Base-by-base conservation (phyloP, 2,888 invertebrate genomes). In the Melanophora roralis region DNA sequence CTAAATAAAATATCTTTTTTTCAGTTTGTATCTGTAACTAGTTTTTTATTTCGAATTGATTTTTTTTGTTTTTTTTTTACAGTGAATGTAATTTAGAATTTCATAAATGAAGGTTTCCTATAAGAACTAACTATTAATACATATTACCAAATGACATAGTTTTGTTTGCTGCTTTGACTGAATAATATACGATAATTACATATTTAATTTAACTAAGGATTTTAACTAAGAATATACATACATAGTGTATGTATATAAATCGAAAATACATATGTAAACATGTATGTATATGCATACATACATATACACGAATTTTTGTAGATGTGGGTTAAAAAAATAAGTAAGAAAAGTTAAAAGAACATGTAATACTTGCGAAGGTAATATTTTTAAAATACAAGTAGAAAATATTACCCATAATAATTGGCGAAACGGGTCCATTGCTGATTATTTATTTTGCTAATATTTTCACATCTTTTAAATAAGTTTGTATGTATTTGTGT, bases 1-100 rank as follows among this genome's bases (percentile, higher is more conserved):
- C 0, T n/a, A 49, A 51, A 38, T 64, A 51, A 64, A 51, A 64
- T 21, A 23, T 23, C 36, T 36, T 51, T 23, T n/a, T 51, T 16
- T 49, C 49, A 23, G 49, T 38, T 51, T 36, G 64, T 49, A 34
- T 64, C 49, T 64, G 51, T 51, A 64, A 51, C 64, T 64, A 64
- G 38, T 21, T 49, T 64, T 34, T 27, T 16, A 59, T 64, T 64
- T 21, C 21, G 51, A 64, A 9, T 64, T 64, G 27, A 23, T 23
- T n/a, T n/a, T n/a, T n/a, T n/a, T n/a, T n/a, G 64, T 51, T 51
- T 49, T 23, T 38, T 49, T 36, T 64, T 49, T 49, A 38, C n/a
- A 51, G 19, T 45, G 45, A 19, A 16, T 0, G n/a, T 40, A 40
- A 16, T 16, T 14, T 1, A 11, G 7, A 43, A 16, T 43, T 43